Evolutionary conservation across 1,140 invertebrate genomes (phyloP), one percentile per base, ranked within the genome.

Genomic region (Microplitis mediator): DNA sequence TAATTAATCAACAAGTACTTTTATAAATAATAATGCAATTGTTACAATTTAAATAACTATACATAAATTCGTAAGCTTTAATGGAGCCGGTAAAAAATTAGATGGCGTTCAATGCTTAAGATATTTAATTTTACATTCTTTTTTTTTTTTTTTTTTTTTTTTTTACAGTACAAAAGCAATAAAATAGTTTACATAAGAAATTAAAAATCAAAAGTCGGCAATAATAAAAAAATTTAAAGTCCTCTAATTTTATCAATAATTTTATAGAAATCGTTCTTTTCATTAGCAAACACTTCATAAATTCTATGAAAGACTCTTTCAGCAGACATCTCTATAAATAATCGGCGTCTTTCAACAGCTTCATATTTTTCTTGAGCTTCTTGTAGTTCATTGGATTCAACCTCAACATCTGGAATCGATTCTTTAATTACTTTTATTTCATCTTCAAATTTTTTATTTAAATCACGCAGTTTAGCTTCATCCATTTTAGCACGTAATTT

Each of bases 261-360:
- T 35, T n/a, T 60, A 2, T 32, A 5, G 3, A 77, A 11, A 13
- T 77, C 64, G 11, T 69, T 74, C 69, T 75, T 78, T 4, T 84
- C 76, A 4, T 78, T 69, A 1, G 73, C 72, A 6, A 84, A 56
- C n/a, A 76, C 72, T 34, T 76, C 32, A 67, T 76, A 79, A 32
- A 84, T 77, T 62, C 74, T n/a, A 3, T 32, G 23, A 31, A 85
- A 85, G 56, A 83, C 81, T 32, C n/a, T 4, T 71, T 79, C 76
- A 1, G 77, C 77, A 32, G 54, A 45, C 73, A 80, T 50, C 23
- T 83, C 66, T 14, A 80, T 8, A 50, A 74, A 76, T 11, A 4
- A n/a, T 36, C 77, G 76, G 14, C 72, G 80, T 70, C 76, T 75
- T 0, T 11, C 58, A 16, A 79, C 54, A 6, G 77, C 76, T 11